phyloP scores from a whole-genome alignment of 2,113 vertebrate genomes.

The Strix uralensis region DNA sequence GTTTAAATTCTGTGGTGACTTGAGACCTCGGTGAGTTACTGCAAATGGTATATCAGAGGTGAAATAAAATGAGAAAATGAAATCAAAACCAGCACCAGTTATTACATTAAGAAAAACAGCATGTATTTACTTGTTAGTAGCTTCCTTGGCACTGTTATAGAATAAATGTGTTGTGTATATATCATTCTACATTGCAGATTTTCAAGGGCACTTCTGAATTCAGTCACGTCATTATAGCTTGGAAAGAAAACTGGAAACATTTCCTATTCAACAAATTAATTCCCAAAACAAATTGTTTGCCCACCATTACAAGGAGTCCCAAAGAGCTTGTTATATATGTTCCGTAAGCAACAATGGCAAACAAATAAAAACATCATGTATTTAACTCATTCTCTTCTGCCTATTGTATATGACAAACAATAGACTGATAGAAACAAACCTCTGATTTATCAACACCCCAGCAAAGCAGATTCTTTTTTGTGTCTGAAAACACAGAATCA shows the following conservation, averaged over 20 bases:
- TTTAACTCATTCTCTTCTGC: slow-evolving; percentile 6
- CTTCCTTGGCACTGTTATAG: background rate
- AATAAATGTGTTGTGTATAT: background rate
- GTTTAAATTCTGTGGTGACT: background rate
- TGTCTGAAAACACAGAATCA: background rate
- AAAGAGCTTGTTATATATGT: background rate
- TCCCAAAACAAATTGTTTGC: slow-evolving; percentile 11
- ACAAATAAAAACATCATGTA: background rate
- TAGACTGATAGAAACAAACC: background rate
- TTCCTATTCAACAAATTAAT: slow-evolving; percentile 27
- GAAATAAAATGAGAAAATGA: background rate
- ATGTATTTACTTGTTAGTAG: background rate
- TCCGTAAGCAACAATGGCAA: background rate
- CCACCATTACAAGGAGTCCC: background rate
- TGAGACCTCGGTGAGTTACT: background rate
- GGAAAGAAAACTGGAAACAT: slow-evolving; percentile 39
- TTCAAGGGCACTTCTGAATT: slow-evolving; percentile 39
- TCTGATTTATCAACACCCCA: background rate
- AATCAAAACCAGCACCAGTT: background rate
- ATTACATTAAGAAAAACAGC: background rate
- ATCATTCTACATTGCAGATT: background rate
- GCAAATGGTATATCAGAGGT: background rate
- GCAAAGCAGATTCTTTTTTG: background rate
- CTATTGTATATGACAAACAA: background rate
- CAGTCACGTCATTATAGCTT: background rate